Conservation (phyloP, 1,140 invertebrate genomes). For the Heliconius himera region DNA sequence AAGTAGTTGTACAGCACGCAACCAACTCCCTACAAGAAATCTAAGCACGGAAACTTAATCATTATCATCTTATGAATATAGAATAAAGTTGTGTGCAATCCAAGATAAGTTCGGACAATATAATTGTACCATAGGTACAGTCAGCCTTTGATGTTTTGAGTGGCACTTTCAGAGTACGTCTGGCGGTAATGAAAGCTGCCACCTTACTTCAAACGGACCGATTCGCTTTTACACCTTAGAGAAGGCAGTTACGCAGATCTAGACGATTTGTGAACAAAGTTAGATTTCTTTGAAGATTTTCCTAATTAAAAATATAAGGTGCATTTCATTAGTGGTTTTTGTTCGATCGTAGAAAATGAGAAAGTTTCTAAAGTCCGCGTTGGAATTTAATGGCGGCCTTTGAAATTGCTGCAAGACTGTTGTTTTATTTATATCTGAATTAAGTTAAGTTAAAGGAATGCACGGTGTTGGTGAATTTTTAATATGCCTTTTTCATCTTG, state of each 20-base stretch:
- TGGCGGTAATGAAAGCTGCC: conserved; percentile 51
- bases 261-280: conserved; percentile 45
- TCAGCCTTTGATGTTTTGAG: conserved; percentile 62
- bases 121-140: conserved; percentile 37
- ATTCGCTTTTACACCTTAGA: conserved; percentile 68
- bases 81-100: conserved; percentile 16
- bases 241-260: conserved; percentile 49
- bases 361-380: conserved; percentile 10
- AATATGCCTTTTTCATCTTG: conserved; percentile 1
- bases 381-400: conserved; percentile 13
- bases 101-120: conserved; percentile 39
- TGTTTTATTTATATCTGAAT: conserved; percentile 14
- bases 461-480: not conserved
- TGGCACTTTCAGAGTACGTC: conserved; percentile 56
- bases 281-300: conserved; percentile 37
- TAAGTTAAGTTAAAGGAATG: conserved; percentile 9
- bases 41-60: not conserved
- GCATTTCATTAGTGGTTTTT: conserved; percentile 32
- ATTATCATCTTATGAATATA: conserved; percentile 12
- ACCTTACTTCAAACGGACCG: conserved; percentile 58
- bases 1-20: conserved; percentile 10
- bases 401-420: conserved; percentile 6
- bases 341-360: conserved; percentile 22
- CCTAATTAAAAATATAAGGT: conserved; percentile 47
- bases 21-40: not conserved